phyloP scores from a whole-genome alignment of 2,888 invertebrate species.

The Deroplatys truncata region DNA sequence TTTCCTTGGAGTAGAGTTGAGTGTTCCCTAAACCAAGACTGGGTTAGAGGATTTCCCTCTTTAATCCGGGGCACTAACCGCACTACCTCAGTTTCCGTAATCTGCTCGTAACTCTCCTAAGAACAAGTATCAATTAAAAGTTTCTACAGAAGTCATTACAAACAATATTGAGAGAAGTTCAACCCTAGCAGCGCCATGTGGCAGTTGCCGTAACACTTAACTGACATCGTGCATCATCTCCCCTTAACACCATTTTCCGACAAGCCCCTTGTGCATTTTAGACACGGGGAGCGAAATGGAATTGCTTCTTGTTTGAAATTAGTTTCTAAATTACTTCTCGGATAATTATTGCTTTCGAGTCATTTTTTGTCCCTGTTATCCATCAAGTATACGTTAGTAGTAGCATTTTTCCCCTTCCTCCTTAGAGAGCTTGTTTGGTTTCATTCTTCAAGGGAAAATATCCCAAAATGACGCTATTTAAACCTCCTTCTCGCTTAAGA shows the following conservation, averaged over 20 bases:
- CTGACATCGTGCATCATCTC: neutral
- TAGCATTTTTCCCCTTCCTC: neutral
- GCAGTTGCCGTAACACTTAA: neutral
- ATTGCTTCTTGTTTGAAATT: neutral
- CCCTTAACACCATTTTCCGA: neutral
- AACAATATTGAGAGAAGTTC: neutral
- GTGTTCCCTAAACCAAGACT: too few species aligned
- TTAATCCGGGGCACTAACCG: neutral
- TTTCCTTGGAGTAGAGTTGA: too few species aligned
- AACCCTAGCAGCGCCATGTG: neutral
- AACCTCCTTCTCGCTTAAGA: neutral
- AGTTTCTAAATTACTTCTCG: neutral
- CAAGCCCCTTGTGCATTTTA: neutral
- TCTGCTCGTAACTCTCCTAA: neutral
- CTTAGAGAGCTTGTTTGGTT: neutral
- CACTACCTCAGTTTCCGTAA: neutral
- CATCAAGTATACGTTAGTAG: neutral
- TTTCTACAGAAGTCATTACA: neutral
- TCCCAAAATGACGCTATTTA: neutral
- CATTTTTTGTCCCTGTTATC: neutral
- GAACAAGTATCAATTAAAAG: neutral
- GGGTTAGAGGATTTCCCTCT: neutral
- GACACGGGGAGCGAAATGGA: neutral
- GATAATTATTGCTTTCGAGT: neutral
- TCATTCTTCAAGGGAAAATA: neutral